Percentiles rank a stretch among this genome's conserved stretches.
phyloP scores from a whole-genome alignment of 1,140 invertebrate species.

The Trichoplusia ni region DNA sequence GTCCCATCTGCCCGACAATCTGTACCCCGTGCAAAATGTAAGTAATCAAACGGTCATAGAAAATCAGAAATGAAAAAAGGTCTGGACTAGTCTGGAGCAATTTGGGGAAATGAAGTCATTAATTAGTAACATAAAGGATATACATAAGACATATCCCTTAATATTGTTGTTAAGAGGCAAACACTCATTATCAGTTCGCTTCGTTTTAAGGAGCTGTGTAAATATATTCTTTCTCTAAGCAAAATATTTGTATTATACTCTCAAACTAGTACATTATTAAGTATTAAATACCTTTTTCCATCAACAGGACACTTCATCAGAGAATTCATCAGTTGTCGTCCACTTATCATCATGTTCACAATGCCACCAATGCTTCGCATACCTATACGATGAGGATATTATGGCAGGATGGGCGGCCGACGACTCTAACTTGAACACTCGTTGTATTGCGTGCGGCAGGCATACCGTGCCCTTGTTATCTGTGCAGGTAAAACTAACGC shows the following conservation, averaged over 20 bases:
- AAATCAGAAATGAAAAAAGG: too few species aligned
- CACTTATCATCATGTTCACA: slow-evolving; percentile 85
- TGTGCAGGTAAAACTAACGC: slow-evolving; percentile 74
- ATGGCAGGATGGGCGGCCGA: slow-evolving; percentile 99
- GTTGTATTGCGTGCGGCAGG: slow-evolving; percentile 92
- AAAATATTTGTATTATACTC: too few species aligned
- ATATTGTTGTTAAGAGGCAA: too few species aligned
- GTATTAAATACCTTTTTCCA: background rate
- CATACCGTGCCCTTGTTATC: slow-evolving; percentile 92
- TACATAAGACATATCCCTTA: too few species aligned
- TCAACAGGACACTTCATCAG: slow-evolving; percentile 43
- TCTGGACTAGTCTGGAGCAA: too few species aligned
- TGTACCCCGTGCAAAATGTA: slow-evolving; percentile 77
- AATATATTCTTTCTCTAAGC: too few species aligned
- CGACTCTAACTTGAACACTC: slow-evolving; percentile 98
- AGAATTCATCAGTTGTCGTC: slow-evolving; percentile 73
- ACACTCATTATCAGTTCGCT: too few species aligned
- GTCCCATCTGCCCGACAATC: slow-evolving; percentile 82
- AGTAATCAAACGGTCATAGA: too few species aligned
- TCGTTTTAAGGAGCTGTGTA: too few species aligned
- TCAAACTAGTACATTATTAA: background rate
- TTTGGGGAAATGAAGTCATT: too few species aligned
- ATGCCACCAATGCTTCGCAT: slow-evolving; percentile 94
- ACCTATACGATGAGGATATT: slow-evolving; percentile 99
- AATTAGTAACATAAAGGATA: too few species aligned